phyloP scores from a whole-genome alignment of 2,113 vertebrate species.

The Telmatochromis sp. region DNA sequence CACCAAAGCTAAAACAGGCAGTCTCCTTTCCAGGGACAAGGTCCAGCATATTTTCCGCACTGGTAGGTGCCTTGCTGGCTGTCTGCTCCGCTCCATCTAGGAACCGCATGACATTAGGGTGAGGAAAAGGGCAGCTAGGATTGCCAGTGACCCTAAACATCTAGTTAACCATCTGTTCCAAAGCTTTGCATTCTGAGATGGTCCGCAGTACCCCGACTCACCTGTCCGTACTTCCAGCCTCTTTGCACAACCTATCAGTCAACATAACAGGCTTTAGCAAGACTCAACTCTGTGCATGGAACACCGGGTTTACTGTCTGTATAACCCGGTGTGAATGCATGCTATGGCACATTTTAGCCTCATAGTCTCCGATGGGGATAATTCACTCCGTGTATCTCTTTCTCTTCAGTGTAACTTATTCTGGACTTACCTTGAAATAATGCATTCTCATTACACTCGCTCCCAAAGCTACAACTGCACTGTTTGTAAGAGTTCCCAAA shows the following conservation, averaged over 20 bases:
- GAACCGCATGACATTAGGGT: constrained; percentile 36
- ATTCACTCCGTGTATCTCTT: background rate
- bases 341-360: background rate
- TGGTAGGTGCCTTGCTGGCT: constrained; percentile 17
- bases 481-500: background rate
- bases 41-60: constrained; percentile 40
- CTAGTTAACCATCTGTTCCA: constrained; percentile 38
- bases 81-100: constrained; percentile 24
- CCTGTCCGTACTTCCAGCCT: background rate
- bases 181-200: background rate
- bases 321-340: background rate
- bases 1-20: background rate
- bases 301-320: background rate
- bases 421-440: background rate
- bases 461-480: constrained; percentile 18
- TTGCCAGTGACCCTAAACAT: constrained; percentile 20
- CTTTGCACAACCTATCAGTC: background rate
- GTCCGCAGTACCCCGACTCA: background rate
- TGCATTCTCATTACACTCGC: constrained; percentile 24
- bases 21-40: constrained; percentile 12
- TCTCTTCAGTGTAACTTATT: background rate
- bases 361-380: background rate
- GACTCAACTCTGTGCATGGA: background rate
- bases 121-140: constrained; percentile 24
- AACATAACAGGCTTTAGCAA: background rate